Evolutionary conservation across 2,797 vertebrate species (phyloP).

Genomic region (Erpetoichthys calabaricus): DNA sequence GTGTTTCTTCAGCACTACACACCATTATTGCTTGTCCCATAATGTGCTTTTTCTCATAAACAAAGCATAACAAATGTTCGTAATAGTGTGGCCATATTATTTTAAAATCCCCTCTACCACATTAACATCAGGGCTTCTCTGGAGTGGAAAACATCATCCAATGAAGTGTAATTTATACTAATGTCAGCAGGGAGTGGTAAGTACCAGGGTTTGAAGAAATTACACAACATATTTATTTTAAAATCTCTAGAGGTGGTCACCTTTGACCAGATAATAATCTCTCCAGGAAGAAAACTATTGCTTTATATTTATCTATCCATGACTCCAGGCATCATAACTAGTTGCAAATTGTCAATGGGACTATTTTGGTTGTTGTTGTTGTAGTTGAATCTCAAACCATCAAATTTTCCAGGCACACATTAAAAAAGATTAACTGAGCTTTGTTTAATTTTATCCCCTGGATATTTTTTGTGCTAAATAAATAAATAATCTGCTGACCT

Average conservation of each 20-base stretch:
- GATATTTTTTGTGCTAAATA: no score
- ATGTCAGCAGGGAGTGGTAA: constrained; percentile 51
- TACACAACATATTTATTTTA: constrained; percentile 58
- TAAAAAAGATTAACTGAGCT: no score
- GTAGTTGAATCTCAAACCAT: no score
- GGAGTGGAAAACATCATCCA: constrained; percentile 48
- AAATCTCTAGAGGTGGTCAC: constrained; percentile 38
- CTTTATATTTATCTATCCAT: constrained; percentile 40
- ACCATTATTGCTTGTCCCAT: constrained; percentile 36
- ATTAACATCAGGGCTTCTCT: constrained; percentile 40
- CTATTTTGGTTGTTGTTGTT: constrained; percentile 11
- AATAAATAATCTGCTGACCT: no score
- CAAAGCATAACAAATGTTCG: constrained; percentile 59
- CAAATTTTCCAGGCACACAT: no score
- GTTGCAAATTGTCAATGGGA: constrained; percentile 43
- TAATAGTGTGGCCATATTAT: constrained; percentile 59
- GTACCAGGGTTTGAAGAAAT: constrained; percentile 48
- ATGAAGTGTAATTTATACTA: constrained; percentile 62
- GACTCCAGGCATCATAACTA: constrained; percentile 45
- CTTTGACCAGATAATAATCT: constrained; percentile 50
- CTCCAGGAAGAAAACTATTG: constrained; percentile 48
- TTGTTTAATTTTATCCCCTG: no score
- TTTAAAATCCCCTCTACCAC: constrained; percentile 38
- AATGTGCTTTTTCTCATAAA: constrained; percentile 49
- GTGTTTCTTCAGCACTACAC: constrained; percentile 31